phyloP scores from a whole-genome alignment of 2,113 vertebrate species.

The Podilymbus podiceps region DNA sequence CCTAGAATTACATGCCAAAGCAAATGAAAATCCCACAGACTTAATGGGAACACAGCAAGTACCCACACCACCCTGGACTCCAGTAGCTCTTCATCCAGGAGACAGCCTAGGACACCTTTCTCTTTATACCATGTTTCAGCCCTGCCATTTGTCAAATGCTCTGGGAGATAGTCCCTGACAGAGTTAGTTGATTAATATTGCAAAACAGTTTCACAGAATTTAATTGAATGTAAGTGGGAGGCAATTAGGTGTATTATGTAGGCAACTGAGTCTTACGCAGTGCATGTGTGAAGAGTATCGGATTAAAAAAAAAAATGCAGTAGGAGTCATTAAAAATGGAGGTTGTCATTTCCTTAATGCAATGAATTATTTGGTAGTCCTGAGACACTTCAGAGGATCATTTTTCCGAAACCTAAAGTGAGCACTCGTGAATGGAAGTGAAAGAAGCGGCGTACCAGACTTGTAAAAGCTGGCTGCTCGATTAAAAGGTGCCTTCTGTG shows the following conservation, averaged over 20 bases:
- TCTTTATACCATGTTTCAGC: neutral
- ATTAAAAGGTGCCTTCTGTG: rapidly evolving
- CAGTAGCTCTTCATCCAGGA: neutral
- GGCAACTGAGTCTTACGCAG: neutral
- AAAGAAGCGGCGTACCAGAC: neutral
- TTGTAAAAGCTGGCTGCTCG: neutral
- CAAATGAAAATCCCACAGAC: neutral
- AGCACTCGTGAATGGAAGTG: neutral
- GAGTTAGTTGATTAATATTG: neutral
- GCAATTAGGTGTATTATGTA: neutral
- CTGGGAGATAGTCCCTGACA: neutral
- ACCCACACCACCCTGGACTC: neutral
- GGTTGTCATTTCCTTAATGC: neutral
- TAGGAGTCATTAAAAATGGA: neutral
- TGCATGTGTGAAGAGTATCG: neutral
- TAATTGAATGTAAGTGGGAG: neutral
- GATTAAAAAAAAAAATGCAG: neutral
- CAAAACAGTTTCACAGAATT: neutral
- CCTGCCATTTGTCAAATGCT: neutral
- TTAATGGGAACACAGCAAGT: neutral
- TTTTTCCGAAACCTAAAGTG: neutral
- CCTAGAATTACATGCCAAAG: neutral
- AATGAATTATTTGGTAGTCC: neutral
- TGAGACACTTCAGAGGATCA: neutral
- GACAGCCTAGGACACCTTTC: neutral